phyloP scores from a whole-genome alignment of 1,140 invertebrate genomes.

The Rhagoletis zephyria region DNA sequence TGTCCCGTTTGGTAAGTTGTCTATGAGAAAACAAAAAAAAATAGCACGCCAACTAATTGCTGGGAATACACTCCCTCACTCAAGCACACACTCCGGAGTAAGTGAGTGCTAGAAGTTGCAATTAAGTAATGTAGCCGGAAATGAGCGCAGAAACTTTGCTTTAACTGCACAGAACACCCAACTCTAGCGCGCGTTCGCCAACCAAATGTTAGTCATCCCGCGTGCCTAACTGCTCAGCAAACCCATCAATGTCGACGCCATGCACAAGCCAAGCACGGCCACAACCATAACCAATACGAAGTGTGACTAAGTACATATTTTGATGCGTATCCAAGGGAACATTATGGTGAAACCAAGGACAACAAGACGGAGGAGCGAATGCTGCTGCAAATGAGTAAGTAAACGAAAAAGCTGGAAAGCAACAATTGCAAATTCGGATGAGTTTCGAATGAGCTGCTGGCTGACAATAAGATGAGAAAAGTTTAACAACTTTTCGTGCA shows the following conservation, averaged over 20 bases:
- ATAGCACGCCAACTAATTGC: constrained; percentile 20
- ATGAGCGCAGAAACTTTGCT: constrained; percentile 40
- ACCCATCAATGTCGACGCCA: not conserved
- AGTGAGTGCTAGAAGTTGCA: constrained; percentile 5
- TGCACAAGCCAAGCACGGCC: not conserved
- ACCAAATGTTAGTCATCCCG: not conserved
- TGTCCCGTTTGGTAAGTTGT: constrained; percentile 26
- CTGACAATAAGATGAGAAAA: constrained; percentile 47
- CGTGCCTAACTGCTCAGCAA: not conserved
- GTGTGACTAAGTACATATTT: constrained; percentile 12
- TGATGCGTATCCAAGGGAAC: constrained; percentile 36
- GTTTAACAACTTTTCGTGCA: constrained; percentile 17
- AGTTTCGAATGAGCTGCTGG: constrained; percentile 27
- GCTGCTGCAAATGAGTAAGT: not conserved
- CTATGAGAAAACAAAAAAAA: not conserved
- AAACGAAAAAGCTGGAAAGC: not conserved
- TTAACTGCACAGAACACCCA: not conserved
- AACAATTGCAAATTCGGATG: not conserved
- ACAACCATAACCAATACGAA: not conserved
- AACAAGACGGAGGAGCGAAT: not conserved
- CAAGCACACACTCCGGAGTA: constrained; percentile 29
- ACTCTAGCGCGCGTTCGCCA: not conserved
- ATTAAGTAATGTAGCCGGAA: constrained; percentile 48
- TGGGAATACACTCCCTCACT: constrained; percentile 30
- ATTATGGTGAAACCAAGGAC: constrained; percentile 38